phyloP scores from a whole-genome alignment of 1,140 invertebrate genomes.

The Lepidurus packardi region DNA sequence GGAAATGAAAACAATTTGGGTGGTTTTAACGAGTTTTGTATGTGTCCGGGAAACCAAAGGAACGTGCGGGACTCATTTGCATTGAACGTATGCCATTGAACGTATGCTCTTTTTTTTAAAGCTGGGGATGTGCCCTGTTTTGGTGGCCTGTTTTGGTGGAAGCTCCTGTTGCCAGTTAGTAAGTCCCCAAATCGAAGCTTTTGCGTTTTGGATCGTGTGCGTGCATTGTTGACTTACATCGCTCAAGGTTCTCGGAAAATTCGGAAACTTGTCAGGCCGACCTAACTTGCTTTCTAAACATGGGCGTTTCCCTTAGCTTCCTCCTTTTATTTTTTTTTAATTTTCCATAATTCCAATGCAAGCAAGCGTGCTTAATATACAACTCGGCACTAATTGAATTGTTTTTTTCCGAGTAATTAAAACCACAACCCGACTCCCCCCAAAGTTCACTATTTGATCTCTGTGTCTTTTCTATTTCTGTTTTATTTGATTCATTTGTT shows the following conservation, averaged over 20 bases:
- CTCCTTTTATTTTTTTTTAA: background rate
- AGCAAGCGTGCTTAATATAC: background rate
- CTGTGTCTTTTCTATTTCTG: no score
- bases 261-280: background rate
- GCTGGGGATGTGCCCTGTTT: background rate
- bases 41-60: background rate
- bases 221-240: background rate
- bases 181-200: background rate
- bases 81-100: background rate
- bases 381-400: no score
- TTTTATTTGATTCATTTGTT: no score
- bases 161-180: no score
- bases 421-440: no score
- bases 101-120: background rate
- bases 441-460: no score
- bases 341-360: background rate
- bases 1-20: background rate
- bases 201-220: background rate
- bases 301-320: background rate
- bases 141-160: no score
- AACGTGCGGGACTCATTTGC: conserved; percentile 9
- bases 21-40: conserved; percentile 15
- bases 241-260: no score
- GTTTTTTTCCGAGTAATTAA: no score
- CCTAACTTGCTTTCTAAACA: background rate